Conservation (phyloP, 2,797 vertebrate species). For the Xenopus petersii region DNA sequence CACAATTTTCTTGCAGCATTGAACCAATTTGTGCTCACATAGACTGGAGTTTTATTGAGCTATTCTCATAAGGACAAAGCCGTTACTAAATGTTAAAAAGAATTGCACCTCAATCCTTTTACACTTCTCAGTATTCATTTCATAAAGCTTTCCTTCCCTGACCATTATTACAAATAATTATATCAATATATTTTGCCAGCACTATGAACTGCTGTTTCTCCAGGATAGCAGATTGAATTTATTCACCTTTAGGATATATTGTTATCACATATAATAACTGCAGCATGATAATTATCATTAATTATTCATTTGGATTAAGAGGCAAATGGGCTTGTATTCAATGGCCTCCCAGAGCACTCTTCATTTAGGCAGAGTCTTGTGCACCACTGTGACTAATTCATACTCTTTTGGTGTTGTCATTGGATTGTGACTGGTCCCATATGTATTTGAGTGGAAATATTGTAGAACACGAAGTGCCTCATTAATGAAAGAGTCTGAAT, state of each 20-base stretch:
- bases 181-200: constrained; percentile 81
- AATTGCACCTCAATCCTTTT: constrained; percentile 24
- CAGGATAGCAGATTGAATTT: constrained; percentile 82
- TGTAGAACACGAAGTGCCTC: constrained; percentile 58
- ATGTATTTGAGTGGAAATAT: constrained; percentile 73
- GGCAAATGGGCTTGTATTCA: constrained; percentile 82
- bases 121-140: constrained; percentile 36
- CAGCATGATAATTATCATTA: constrained; percentile 98
- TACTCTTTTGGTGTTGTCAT: constrained; percentile 82
- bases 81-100: constrained; percentile 32
- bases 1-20: too few species aligned
- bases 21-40: too few species aligned
- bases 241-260: constrained; percentile 97
- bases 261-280: constrained; percentile 98
- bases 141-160: constrained; percentile 57
- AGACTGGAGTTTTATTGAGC: constrained; percentile 8
- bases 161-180: constrained; percentile 79
- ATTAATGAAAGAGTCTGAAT: constrained; percentile 59
- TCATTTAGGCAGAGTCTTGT: constrained; percentile 83
- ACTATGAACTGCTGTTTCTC: constrained; percentile 81
- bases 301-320: constrained; percentile 99
- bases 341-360: constrained; percentile 70
- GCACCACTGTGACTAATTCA: constrained; percentile 87
- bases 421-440: constrained; percentile 75
- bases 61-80: constrained; percentile 31